Evolutionary conservation across 1,140 invertebrate genomes (phyloP).

Genomic region (Rhopalosiphum padi): DNA sequence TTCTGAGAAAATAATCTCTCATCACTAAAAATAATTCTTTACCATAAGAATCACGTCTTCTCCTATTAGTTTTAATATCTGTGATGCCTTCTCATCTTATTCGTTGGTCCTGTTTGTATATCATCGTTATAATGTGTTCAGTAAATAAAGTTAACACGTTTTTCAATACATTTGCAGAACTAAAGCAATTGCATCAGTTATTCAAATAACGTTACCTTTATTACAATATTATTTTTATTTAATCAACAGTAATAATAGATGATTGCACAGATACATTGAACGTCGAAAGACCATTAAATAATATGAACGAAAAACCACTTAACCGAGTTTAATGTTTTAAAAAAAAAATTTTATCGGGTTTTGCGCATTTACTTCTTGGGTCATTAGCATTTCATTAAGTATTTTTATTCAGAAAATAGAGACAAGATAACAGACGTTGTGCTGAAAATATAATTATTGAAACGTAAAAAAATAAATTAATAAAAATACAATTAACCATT

Average conservation of each 20-base stretch:
- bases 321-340: not conserved
- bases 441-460: not conserved
- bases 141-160: not conserved
- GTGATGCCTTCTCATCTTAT: too few relatives aligned
- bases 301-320: not conserved
- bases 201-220: not conserved
- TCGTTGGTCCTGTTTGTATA: too few relatives aligned
- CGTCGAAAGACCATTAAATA: not conserved
- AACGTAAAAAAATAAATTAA: not conserved
- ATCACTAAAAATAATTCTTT: not conserved
- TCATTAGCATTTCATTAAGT: constrained; percentile 16
- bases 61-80: not conserved
- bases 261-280: not conserved
- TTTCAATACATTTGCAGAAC: not conserved
- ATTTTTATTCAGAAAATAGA: not conserved
- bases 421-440: not conserved
- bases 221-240: not conserved
- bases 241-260: not conserved
- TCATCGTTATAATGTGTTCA: not conserved
- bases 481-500: not conserved
- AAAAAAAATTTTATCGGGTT: not conserved
- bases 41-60: not conserved
- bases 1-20: not conserved
- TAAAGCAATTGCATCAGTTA: not conserved
- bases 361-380: not conserved